phyloP scores from a whole-genome alignment of 2,888 invertebrate species.

The Bellardia pandia region DNA sequence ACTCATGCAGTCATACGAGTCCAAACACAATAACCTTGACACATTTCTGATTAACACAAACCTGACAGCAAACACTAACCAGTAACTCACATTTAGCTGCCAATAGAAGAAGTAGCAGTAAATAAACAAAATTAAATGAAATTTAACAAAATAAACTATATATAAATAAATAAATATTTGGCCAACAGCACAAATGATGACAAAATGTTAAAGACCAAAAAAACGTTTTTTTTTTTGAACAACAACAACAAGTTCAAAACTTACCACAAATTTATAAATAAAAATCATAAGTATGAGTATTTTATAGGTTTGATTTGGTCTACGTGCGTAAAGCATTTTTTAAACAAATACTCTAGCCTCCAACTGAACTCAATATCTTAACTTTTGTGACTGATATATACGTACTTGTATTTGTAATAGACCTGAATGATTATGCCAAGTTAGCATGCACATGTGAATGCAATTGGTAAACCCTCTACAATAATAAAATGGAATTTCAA shows the following conservation, averaged over 20 bases:
- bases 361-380: neutral
- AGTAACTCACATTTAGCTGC: conserved; percentile 1
- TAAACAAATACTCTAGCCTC: neutral
- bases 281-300: neutral
- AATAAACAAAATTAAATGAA: conserved; percentile 37
- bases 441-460: conserved; percentile 47
- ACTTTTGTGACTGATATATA: neutral
- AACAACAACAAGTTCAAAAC: conserved; percentile 14
- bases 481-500: neutral
- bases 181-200: conserved; percentile 49
- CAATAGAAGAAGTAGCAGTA: conserved; percentile 30
- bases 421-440: conserved; percentile 16
- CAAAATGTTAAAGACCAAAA: conserved; percentile 64
- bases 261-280: neutral
- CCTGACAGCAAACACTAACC: conserved; percentile 6
- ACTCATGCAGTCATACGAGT: conserved; percentile 6
- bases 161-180: conserved; percentile 30
- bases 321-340: conserved; percentile 39
- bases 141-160: neutral
- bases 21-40: conserved; percentile 64
- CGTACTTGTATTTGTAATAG: neutral
- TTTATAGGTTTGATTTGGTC: conserved; percentile 13
- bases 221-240: neutral
- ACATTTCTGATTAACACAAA: conserved; percentile 36
- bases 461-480: conserved; percentile 26